Evolutionary conservation across 2,888 invertebrate genomes (phyloP).

Genomic region (Bugulina stolonifera): DNA sequence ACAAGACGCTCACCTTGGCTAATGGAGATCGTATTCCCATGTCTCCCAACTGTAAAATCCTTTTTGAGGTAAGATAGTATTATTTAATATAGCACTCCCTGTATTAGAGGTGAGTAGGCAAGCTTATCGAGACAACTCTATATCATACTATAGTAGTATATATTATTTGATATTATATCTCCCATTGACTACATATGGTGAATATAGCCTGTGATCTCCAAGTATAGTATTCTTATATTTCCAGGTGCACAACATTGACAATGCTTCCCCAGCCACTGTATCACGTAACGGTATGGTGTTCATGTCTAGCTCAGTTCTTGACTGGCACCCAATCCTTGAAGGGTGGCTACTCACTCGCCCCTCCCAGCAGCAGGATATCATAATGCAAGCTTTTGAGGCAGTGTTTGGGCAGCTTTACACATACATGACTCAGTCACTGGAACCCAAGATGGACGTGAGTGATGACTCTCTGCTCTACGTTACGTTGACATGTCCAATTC

Average conservation of each 20-base stretch:
- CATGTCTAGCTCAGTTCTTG: conserved; percentile 91
- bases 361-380: conserved; percentile 59
- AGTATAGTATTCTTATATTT: no score
- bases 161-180: no score
- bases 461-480: no score
- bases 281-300: conserved; percentile 61
- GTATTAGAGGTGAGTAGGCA: no score
- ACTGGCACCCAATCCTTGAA: conserved; percentile 86
- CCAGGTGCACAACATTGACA: conserved; percentile 55
- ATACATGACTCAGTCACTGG: conserved; percentile 78
- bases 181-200: no score
- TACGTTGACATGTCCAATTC: no score
- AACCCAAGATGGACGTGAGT: conserved; percentile 64
- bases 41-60: conserved; percentile 52
- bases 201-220: no score
- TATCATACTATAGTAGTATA: no score
- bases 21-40: conserved; percentile 55
- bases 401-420: conserved; percentile 69
- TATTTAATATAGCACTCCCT: no score
- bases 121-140: no score
- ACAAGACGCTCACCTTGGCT: conserved; percentile 54
- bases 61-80: conserved; percentile 32
- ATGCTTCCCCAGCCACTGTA: conserved; percentile 55
- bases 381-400: conserved; percentile 66
- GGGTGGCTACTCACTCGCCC: conserved; percentile 56